Percentiles rank a stretch among this genome's conserved stretches.
Conservation (phyloP, 1,140 invertebrate species). For the Ruditapes philippinarum region DNA sequence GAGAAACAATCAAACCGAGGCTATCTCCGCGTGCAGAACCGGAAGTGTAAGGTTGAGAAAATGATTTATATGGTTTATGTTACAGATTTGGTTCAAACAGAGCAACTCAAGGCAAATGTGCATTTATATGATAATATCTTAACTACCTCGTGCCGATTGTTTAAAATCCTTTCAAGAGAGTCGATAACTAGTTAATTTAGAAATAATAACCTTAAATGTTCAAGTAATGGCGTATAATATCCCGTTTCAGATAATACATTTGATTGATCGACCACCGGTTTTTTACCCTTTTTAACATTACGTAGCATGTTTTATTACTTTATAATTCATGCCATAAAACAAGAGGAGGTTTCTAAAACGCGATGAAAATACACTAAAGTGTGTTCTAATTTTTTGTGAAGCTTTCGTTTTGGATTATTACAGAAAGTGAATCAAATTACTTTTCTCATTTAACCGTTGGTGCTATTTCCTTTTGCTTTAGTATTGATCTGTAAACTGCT, state of each 20-base stretch:
- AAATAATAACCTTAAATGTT: slow-evolving; percentile 43
- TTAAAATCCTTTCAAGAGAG: slow-evolving; percentile 13
- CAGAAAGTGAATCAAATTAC: too few relatives aligned
- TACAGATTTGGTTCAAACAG: slow-evolving; percentile 10
- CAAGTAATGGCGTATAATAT: slow-evolving; percentile 7
- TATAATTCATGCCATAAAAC: too few relatives aligned
- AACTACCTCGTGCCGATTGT: slow-evolving; percentile 2
- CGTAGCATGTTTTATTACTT: neutral
- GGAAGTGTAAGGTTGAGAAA: slow-evolving; percentile 12
- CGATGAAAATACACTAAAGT: too few relatives aligned
- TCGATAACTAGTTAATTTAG: slow-evolving; percentile 29
- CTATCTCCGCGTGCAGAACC: neutral
- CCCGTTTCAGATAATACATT: slow-evolving; percentile 7
- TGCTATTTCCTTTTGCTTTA: too few relatives aligned
- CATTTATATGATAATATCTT: slow-evolving; percentile 31
- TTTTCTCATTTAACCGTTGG: too few relatives aligned
- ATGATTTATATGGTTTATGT: slow-evolving; percentile 47
- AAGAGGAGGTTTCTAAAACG: too few relatives aligned
- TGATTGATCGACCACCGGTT: neutral
- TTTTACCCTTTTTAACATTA: neutral
- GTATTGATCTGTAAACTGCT: too few relatives aligned
- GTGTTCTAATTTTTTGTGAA: too few relatives aligned
- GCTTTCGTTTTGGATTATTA: too few relatives aligned
- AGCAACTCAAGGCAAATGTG: neutral
- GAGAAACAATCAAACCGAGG: slow-evolving; percentile 34